phyloP scores from a whole-genome alignment of 2,113 vertebrate species.

The Leptodactylus fuscus region DNA sequence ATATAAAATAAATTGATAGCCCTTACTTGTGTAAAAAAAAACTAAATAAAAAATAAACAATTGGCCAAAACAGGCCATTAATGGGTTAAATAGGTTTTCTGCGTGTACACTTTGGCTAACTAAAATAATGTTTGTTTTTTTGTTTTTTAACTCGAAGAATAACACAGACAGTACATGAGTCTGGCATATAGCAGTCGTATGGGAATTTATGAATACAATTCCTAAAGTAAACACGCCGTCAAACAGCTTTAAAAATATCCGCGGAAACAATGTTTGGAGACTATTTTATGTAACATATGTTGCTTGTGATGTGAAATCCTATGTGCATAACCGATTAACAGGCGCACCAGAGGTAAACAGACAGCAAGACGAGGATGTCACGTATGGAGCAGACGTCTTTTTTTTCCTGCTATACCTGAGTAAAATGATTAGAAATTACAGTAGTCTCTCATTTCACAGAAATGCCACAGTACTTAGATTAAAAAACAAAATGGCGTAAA shows the following conservation, averaged over 20 bases:
- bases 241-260: not conserved
- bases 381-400: not conserved
- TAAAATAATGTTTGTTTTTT: too few species aligned
- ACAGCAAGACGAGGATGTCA: constrained; percentile 13
- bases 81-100: not conserved
- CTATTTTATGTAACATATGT: constrained; percentile 26
- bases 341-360: constrained; percentile 1
- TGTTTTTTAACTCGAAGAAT: not conserved
- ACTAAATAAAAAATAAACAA: too few species aligned
- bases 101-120: not conserved
- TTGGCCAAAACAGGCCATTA: too few species aligned
- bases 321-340: constrained; percentile 16
- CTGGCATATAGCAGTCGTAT: not conserved
- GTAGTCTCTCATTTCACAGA: not conserved
- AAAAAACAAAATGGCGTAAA: not conserved
- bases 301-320: constrained; percentile 9
- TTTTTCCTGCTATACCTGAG: not conserved
- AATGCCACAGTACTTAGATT: too few species aligned
- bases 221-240: not conserved
- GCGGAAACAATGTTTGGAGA: constrained; percentile 12
- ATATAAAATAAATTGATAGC: too few species aligned
- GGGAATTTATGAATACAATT: not conserved
- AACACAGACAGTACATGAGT: too few species aligned
- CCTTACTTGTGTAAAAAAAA: too few species aligned
- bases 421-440: not conserved